phyloP scores from a whole-genome alignment of 1,140 invertebrate species.

The Araneus ventricosus region DNA sequence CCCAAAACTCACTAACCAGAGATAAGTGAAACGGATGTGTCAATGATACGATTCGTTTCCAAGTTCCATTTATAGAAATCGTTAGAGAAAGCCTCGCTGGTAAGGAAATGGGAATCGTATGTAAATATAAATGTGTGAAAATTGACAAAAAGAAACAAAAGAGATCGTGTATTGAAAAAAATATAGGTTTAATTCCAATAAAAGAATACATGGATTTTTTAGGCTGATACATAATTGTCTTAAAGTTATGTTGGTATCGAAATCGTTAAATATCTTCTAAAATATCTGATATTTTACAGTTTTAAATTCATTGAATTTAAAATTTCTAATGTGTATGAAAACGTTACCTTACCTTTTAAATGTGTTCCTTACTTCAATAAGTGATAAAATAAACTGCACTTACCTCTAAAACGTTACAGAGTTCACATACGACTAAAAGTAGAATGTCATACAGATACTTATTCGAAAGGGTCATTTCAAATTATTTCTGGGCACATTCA shows the following conservation, averaged over 20 bases:
- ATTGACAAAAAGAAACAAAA: conserved; percentile 12
- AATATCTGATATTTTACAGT: neutral
- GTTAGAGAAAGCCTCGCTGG: neutral
- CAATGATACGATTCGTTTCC: neutral
- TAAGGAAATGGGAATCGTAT: neutral
- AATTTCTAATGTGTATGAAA: neutral
- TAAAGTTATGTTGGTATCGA: neutral
- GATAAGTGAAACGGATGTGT: neutral
- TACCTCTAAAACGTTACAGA: neutral
- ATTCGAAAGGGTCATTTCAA: too few species aligned
- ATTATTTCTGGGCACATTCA: too few species aligned
- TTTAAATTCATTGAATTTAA: neutral
- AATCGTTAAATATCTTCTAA: neutral
- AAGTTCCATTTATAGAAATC: neutral
- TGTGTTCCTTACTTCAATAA: neutral
- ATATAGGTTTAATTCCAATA: conserved; percentile 23
- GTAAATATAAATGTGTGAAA: neutral
- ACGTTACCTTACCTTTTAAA: neutral
- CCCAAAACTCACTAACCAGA: neutral
- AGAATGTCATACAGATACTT: too few species aligned
- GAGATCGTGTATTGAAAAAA: neutral
- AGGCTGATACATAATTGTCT: neutral
- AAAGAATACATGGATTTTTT: neutral
- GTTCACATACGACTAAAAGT: neutral
- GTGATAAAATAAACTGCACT: conserved; percentile 10